These are phyloP conservation scores for Microdon myrmicae DNA, from an alignment of 2,888 invertebrate genomes.

Conservation along the genomic window DNA sequence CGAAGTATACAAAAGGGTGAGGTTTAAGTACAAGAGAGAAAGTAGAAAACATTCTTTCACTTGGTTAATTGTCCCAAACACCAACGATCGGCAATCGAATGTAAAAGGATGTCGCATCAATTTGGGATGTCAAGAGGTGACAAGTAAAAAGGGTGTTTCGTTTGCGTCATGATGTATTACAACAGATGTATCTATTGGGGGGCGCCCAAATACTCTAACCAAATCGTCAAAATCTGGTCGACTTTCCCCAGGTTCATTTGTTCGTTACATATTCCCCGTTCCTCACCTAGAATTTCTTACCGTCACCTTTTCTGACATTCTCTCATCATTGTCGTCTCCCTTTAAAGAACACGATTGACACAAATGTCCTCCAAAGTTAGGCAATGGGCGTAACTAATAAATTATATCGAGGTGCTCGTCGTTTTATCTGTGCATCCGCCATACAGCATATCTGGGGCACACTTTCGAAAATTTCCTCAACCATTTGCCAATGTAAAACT, in stretches of 20 bases:
- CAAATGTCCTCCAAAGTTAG: slow-evolving; percentile 35
- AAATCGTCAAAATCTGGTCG: too few relatives aligned
- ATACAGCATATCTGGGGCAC: slow-evolving; percentile 35
- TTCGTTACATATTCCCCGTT: too few relatives aligned
- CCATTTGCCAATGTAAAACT: slow-evolving; percentile 50
- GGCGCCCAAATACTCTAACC: slow-evolving; percentile 6
- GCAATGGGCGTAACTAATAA: slow-evolving; percentile 39
- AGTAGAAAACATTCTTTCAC: slow-evolving; percentile 17
- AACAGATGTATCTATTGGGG: slow-evolving; percentile 28
- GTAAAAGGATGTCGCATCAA: slow-evolving; percentile 61
- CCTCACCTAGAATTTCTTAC: too few relatives aligned
- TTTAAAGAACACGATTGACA: slow-evolving; percentile 39
- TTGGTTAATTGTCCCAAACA: slow-evolving; percentile 36
- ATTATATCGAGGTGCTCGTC: slow-evolving; percentile 28
- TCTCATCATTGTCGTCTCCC: too few relatives aligned
- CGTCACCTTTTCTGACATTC: too few relatives aligned
- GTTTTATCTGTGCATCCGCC: slow-evolving; percentile 4
- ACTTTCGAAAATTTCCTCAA: slow-evolving; percentile 48
- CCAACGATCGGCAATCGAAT: slow-evolving; percentile 57
- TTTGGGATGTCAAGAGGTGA: slow-evolving; percentile 59
- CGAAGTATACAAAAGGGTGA: not conserved
- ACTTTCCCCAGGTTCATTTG: too few relatives aligned
- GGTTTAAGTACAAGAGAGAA: not conserved
- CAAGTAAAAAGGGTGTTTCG: slow-evolving; percentile 58
- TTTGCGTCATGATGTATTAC: slow-evolving; percentile 32